A percentile compares a stretch with the other conserved stretches of the same genome.
These are phyloP conservation scores for Calidris pygmaea DNA, from an alignment of 2,113 vertebrate genomes.

Conservation along the genomic window DNA sequence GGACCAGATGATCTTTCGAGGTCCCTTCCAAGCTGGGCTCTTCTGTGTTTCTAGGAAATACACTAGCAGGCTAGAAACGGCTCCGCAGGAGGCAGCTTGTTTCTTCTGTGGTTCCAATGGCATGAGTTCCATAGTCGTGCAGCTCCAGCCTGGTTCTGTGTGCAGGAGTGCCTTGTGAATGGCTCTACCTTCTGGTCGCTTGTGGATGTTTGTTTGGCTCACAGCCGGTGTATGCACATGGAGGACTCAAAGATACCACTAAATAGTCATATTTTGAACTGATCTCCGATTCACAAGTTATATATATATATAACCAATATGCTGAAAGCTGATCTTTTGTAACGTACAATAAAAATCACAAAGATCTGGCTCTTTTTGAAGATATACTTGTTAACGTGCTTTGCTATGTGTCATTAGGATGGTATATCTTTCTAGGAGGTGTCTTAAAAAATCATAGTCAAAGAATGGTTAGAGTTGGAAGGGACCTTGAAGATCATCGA, in stretches of 20 bases:
- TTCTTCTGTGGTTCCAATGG: rapidly evolving
- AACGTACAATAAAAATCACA: neutral
- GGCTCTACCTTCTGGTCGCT: neutral
- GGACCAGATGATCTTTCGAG: neutral
- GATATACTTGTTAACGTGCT: neutral
- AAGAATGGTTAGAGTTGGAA: no score
- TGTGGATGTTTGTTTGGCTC: neutral
- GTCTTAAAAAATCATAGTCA: neutral
- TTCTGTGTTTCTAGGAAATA: neutral
- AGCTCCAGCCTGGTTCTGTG: neutral
- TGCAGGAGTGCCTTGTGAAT: neutral
- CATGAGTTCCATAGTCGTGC: rapidly evolving
- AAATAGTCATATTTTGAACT: neutral
- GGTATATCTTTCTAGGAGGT: neutral
- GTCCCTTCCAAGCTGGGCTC: neutral
- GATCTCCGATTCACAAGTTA: neutral
- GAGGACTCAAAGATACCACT: neutral
- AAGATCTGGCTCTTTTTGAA: neutral
- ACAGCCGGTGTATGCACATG: neutral
- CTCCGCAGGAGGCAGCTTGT: neutral
- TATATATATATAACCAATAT: neutral
- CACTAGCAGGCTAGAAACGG: neutral
- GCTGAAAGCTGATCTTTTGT: neutral
- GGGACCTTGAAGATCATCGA: no score
- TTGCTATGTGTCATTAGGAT: neutral